Evolutionary conservation across 2,888 invertebrate species (phyloP).

Genomic region (Ornithoptera alexandrae): DNA sequence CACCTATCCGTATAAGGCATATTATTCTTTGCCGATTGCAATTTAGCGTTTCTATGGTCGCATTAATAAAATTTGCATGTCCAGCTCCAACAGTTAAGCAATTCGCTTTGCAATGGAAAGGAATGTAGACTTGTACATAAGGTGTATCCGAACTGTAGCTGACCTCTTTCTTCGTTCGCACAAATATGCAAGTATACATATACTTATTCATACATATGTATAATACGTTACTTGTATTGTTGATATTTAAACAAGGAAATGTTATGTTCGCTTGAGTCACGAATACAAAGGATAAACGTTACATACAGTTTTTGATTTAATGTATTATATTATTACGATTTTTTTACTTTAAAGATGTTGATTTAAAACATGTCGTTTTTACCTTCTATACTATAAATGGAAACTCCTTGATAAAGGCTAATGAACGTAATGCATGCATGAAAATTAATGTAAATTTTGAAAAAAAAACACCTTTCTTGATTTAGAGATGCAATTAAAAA

Average conservation of each 20-base stretch:
- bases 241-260: constrained; percentile 26
- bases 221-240: constrained; percentile 3
- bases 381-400: neutral
- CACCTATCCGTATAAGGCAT: constrained; percentile 9
- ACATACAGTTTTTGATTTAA: neutral
- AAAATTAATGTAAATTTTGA: neutral
- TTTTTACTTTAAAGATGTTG: neutral
- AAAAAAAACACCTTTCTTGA: neutral
- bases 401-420: neutral
- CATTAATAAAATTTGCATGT: constrained; percentile 25
- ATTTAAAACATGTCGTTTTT: neutral
- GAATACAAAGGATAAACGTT: constrained; percentile 16
- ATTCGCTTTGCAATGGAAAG: constrained; percentile 10
- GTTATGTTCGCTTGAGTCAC: constrained; percentile 21
- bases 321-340: neutral
- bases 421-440: neutral
- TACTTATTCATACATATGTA: neutral
- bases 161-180: constrained; percentile 25
- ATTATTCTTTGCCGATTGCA: constrained; percentile 14
- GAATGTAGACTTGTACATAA: constrained; percentile 19
- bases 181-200: neutral
- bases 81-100: constrained; percentile 14
- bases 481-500: neutral
- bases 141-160: constrained; percentile 7
- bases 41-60: constrained; percentile 19